A percentile compares a stretch with the other conserved stretches of the same genome.
Evolutionary conservation across 2,113 vertebrate species (phyloP).

Genomic region (Strigops habroptila): DNA sequence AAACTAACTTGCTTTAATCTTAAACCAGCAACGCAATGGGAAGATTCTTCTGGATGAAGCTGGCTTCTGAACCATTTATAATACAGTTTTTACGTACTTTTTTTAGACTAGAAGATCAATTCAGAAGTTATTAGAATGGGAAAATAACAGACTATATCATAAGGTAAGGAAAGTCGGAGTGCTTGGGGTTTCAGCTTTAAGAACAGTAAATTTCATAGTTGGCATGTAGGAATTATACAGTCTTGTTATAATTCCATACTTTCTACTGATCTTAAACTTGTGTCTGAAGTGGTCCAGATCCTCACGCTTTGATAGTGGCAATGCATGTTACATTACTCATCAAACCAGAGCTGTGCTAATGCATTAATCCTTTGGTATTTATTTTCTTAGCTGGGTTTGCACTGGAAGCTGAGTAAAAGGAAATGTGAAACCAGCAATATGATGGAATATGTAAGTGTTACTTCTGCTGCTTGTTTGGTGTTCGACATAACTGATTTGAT

Average conservation of each 20-base stretch:
- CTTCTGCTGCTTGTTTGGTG: neutral
- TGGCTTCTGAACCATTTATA: constrained; percentile 14
- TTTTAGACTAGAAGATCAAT: constrained; percentile 95
- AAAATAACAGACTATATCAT: constrained; percentile 98
- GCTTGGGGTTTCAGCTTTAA: neutral
- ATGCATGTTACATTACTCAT: neutral
- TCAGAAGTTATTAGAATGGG: constrained; percentile 98
- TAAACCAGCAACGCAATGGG: neutral
- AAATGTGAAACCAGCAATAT: constrained; percentile 99
- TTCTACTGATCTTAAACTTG: neutral
- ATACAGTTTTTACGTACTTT: constrained; percentile 55
- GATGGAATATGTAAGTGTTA: constrained; percentile 92
- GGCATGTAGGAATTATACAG: neutral
- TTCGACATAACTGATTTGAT: neutral
- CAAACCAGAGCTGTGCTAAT: neutral
- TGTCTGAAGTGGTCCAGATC: neutral
- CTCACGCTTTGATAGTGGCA: neutral
- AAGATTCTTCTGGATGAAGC: neutral
- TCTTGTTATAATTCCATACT: neutral
- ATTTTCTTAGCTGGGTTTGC: constrained; percentile 89
- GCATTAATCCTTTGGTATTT: constrained; percentile 35
- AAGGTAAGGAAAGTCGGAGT: constrained; percentile 82
- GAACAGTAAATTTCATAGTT: neutral
- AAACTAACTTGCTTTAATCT: neutral
- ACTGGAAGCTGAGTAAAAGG: constrained; percentile 98